These are phyloP conservation scores for Tanypteryx hageni DNA, from an alignment of 2,888 invertebrate genomes.

Conservation along the genomic window DNA sequence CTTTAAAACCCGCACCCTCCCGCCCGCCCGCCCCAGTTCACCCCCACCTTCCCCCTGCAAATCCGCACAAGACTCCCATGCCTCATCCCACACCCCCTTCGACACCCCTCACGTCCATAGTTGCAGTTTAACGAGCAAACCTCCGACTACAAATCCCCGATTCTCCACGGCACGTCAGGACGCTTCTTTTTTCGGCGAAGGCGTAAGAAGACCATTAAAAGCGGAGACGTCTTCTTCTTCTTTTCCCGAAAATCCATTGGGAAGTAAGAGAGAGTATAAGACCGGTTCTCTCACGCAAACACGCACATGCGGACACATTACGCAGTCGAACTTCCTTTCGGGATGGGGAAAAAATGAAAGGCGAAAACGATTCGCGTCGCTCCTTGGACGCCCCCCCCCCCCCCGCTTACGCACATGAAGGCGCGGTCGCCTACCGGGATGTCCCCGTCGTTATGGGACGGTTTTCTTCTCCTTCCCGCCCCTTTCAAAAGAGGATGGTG, in stretches of 20 bases:
- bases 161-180: background rate
- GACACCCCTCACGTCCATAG: background rate
- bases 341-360: background rate
- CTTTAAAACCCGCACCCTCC: no score
- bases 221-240: background rate
- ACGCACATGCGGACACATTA: background rate
- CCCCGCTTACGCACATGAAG: background rate
- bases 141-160: conserved; percentile 16
- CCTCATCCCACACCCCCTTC: background rate
- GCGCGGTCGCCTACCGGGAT: background rate
- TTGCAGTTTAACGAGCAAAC: background rate
- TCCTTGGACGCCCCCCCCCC: background rate
- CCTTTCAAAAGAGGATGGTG: background rate
- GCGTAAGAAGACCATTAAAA: background rate
- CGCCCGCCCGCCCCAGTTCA: no score
- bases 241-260: background rate
- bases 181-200: background rate
- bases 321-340: background rate
- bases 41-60: no score
- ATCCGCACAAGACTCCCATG: no score
- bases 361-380: background rate
- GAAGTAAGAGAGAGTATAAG: no score
- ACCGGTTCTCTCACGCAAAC: background rate
- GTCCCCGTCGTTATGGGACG: conserved; percentile 4
- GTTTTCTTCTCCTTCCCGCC: background rate